Percentiles rank a stretch among this genome's conserved stretches.
phyloP scores from a whole-genome alignment of 2,113 vertebrate genomes.

The Nothoprocta pentlandii region DNA sequence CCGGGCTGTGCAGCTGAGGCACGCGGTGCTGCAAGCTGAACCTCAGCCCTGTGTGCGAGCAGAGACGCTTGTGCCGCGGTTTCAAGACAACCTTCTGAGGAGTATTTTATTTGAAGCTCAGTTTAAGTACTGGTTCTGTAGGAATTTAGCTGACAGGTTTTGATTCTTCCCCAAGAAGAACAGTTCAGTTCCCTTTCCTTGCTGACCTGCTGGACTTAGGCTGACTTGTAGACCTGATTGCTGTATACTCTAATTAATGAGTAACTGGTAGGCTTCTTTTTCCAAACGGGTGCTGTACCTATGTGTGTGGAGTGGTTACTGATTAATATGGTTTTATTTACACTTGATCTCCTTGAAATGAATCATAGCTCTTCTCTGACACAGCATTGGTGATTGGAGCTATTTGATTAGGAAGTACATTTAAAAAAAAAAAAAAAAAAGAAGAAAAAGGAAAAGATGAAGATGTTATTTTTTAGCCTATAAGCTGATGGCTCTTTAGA shows the following conservation, averaged over 20 bases:
- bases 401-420: neutral
- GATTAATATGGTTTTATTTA: slow-evolving; percentile 40
- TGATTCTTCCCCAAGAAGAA: neutral
- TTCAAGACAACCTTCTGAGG: neutral
- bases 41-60: neutral
- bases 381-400: neutral
- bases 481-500: neutral
- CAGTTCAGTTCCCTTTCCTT: neutral
- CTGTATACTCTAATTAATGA: slow-evolving; percentile 12
- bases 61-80: neutral
- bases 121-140: neutral
- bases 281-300: neutral
- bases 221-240: neutral
- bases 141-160: neutral
- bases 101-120: neutral
- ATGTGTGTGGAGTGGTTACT: slow-evolving; percentile 35
- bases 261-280: neutral
- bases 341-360: neutral
- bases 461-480: neutral
- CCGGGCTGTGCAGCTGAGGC: rapidly evolving
- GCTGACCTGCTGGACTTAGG: neutral
- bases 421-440: neutral
- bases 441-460: neutral
- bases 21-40: neutral
- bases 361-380: neutral